phyloP scores from a whole-genome alignment of 2,797 vertebrate genomes.

The Clarias fuscus region DNA sequence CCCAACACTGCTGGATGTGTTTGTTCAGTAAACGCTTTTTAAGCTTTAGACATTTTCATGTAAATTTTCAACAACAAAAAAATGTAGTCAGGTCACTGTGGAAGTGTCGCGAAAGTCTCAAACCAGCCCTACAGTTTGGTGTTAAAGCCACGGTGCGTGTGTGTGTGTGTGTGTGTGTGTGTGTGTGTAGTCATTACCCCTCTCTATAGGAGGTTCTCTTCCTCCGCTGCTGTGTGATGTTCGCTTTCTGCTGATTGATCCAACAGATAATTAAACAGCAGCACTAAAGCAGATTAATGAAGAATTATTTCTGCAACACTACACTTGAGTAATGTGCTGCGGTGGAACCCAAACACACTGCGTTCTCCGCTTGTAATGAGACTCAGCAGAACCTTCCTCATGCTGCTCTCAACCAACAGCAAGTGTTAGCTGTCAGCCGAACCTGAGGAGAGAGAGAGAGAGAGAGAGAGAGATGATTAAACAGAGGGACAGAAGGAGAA shows the following conservation, averaged over 20 bases:
- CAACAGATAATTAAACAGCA: conserved; percentile 48
- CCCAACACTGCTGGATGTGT: too few relatives aligned
- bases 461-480: neutral
- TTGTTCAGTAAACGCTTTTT: neutral
- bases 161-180: conserved; percentile 16
- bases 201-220: conserved; percentile 44
- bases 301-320: conserved; percentile 50
- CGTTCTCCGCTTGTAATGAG: conserved; percentile 44
- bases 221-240: conserved; percentile 24
- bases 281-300: conserved; percentile 49
- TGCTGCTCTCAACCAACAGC: conserved; percentile 44
- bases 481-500: neutral
- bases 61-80: neutral
- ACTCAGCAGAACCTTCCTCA: conserved; percentile 26
- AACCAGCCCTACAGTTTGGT: neutral
- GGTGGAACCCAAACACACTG: conserved; percentile 26
- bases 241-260: conserved; percentile 44
- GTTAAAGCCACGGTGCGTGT: neutral
- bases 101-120: neutral
- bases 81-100: neutral
- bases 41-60: neutral
- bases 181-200: conserved; percentile 39
- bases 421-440: conserved; percentile 29
- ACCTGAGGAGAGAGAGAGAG: neutral
- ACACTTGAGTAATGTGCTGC: conserved; percentile 33